These are phyloP conservation scores for Ctenopoma multispine DNA, from an alignment of 2,797 vertebrate species.

Conservation along the genomic window DNA sequence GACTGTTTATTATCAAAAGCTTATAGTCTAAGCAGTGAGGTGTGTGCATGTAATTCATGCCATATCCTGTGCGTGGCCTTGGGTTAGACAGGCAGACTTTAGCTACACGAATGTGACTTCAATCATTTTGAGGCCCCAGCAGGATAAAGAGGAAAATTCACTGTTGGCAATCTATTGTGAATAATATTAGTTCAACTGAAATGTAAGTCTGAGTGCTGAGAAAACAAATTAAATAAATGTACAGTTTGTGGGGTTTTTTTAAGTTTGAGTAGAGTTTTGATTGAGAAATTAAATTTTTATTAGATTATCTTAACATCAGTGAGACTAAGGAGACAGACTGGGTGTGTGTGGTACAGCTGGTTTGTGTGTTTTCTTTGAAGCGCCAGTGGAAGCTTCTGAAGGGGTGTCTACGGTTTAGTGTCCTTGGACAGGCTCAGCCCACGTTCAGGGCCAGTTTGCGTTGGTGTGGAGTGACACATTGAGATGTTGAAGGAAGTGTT, in stretches of 20 bases:
- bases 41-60: slow-evolving; percentile 65
- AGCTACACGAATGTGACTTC: slow-evolving; percentile 57
- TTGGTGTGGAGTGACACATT: slow-evolving; percentile 76
- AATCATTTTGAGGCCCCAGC: slow-evolving; percentile 60
- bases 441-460: slow-evolving; percentile 46
- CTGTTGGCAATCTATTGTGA: slow-evolving; percentile 43
- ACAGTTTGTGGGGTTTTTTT: slow-evolving; percentile 19
- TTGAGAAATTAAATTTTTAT: slow-evolving; percentile 31
- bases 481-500: slow-evolving; percentile 76
- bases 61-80: slow-evolving; percentile 62
- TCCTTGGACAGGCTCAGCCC: slow-evolving; percentile 60
- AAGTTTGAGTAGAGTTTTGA: slow-evolving; percentile 27
- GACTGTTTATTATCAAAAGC: slow-evolving; percentile 76
- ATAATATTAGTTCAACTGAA: slow-evolving; percentile 52
- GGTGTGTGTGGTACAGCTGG: slow-evolving; percentile 67
- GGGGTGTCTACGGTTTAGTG: slow-evolving; percentile 52
- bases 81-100: slow-evolving; percentile 65
- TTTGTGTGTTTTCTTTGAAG: slow-evolving; percentile 61
- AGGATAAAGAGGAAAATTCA: slow-evolving; percentile 46
- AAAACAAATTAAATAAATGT: slow-evolving; percentile 39
- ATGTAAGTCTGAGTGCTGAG: slow-evolving; percentile 43
- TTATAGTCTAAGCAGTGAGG: slow-evolving; percentile 68
- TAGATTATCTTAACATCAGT: slow-evolving; percentile 19
- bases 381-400: slow-evolving; percentile 40
- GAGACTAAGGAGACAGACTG: slow-evolving; percentile 41